These are phyloP conservation scores for Pyrocoelia pectoralis DNA, from an alignment of 2,888 invertebrate genomes.

Conservation along the genomic window DNA sequence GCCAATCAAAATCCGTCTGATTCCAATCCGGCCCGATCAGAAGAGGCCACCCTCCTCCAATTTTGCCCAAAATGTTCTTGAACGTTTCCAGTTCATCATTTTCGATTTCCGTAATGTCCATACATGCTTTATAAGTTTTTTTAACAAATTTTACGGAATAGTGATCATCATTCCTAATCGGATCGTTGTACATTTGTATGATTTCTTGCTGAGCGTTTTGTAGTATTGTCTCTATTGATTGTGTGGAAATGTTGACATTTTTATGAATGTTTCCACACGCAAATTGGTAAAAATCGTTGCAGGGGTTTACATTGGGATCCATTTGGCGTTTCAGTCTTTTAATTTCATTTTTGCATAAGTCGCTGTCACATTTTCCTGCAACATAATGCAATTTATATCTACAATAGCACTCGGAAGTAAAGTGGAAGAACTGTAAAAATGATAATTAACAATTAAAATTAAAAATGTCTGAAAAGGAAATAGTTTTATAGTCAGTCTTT, in stretches of 20 bases:
- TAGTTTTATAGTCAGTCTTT: too few relatives aligned
- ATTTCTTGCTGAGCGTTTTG: slow-evolving; percentile 27
- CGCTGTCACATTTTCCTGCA: not conserved
- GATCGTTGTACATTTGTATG: slow-evolving; percentile 39
- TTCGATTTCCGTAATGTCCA: slow-evolving; percentile 51
- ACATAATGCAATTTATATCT: not conserved
- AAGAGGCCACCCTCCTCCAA: slow-evolving; percentile 14
- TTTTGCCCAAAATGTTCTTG: not conserved
- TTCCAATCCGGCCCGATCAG: slow-evolving; percentile 3
- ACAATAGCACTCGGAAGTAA: too few relatives aligned
- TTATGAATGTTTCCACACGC: slow-evolving; percentile 37
- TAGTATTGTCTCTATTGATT: not conserved
- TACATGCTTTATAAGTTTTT: slow-evolving; percentile 49
- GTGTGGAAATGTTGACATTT: not conserved
- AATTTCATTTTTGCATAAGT: not conserved
- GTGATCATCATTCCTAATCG: slow-evolving; percentile 31
- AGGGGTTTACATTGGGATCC: slow-evolving; percentile 36
- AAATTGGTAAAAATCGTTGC: slow-evolving; percentile 44
- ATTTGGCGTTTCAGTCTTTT: slow-evolving; percentile 9
- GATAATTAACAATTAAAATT: too few relatives aligned
- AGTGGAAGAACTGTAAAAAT: too few relatives aligned
- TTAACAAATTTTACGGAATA: slow-evolving; percentile 37
- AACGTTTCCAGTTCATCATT: slow-evolving; percentile 9
- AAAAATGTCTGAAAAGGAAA: too few relatives aligned
- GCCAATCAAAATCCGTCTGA: slow-evolving; percentile 5